Percentiles rank a stretch among this genome's conserved stretches.
Evolutionary conservation across 2,797 vertebrate genomes (phyloP).

Genomic region (Crossoptilon crossoptilon): DNA sequence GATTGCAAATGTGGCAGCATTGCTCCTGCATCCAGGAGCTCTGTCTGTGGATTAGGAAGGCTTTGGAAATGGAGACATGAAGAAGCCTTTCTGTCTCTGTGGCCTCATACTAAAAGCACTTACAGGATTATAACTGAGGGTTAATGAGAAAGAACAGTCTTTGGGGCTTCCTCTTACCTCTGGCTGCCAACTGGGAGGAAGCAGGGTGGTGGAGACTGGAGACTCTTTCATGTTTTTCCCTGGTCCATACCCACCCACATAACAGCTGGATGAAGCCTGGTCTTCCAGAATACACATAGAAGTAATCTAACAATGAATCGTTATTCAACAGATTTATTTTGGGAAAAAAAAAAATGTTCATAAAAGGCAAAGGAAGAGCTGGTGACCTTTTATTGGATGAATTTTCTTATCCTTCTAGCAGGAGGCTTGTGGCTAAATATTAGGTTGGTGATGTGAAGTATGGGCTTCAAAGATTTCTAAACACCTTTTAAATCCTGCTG

Average conservation of each 20-base stretch:
- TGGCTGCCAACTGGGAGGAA: background rate
- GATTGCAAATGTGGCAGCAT: background rate
- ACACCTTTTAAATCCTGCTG: background rate
- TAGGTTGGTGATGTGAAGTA: background rate
- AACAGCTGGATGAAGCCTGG: background rate
- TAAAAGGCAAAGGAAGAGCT: background rate
- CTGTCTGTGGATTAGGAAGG: background rate
- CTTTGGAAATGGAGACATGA: background rate
- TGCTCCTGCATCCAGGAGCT: background rate
- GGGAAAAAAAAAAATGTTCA: background rate
- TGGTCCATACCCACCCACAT: background rate
- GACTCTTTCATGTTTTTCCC: accelerated
- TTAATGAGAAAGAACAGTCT: background rate
- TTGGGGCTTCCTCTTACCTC: background rate
- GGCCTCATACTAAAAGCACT: background rate
- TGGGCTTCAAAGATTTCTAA: background rate
- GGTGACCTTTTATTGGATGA: background rate
- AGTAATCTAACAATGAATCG: background rate
- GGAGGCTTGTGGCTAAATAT: background rate
- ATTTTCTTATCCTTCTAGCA: background rate
- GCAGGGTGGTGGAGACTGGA: background rate
- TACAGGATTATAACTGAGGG: background rate
- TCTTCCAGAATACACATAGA: background rate
- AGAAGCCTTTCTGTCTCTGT: background rate
- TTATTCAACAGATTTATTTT: background rate